These are phyloP conservation scores for Anas platyrhynchos DNA, from an alignment of 2,113 vertebrate species.

Conservation along the genomic window DNA sequence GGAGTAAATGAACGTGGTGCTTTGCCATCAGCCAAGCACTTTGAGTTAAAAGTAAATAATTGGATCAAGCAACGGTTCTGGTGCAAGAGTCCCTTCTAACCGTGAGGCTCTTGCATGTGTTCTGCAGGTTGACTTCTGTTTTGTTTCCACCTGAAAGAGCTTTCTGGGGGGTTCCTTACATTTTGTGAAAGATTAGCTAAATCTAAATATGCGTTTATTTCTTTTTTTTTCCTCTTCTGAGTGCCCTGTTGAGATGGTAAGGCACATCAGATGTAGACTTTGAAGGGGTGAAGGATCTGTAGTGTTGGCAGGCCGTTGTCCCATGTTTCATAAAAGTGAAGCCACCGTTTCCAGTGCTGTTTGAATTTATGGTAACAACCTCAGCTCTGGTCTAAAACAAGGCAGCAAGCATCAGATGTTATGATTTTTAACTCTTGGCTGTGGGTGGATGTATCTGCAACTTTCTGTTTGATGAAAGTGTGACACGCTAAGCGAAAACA, in stretches of 20 bases:
- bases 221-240: not conserved
- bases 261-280: not conserved
- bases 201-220: not conserved
- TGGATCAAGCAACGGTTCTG: not conserved
- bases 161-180: not conserved
- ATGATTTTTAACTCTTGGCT: not conserved
- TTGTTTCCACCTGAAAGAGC: not conserved
- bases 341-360: not conserved
- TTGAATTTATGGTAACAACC: not conserved
- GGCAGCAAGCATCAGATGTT: not conserved
- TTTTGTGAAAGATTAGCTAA: not conserved
- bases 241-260: not conserved
- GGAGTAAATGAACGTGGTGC: not conserved
- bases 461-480: not conserved
- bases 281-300: not conserved
- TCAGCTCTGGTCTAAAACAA: not conserved
- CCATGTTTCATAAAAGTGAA: not conserved
- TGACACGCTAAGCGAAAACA: not conserved
- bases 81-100: fast-evolving
- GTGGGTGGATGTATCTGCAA: not conserved
- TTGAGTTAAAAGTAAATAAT: not conserved
- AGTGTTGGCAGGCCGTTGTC: not conserved
- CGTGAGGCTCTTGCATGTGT: not conserved
- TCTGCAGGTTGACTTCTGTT: not conserved
- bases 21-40: not conserved